Evolutionary conservation across 1,140 invertebrate species (phyloP).

Genomic region (Diachasmimorpha longicaudata): DNA sequence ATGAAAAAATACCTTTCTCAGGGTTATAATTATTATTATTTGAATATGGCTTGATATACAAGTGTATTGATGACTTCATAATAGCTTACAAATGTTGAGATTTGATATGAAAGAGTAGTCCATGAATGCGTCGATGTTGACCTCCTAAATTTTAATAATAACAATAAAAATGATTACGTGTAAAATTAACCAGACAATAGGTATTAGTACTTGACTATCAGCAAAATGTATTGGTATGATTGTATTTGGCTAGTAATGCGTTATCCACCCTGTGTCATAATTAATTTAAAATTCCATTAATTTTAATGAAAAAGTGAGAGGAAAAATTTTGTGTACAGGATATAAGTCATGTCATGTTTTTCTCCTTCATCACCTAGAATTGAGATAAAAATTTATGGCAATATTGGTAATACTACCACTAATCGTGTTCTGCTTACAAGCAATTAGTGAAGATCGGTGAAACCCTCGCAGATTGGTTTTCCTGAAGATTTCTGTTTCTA

Average conservation of each 20-base stretch:
- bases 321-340: neutral
- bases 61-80: neutral
- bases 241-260: too few relatives aligned
- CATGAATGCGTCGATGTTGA: neutral
- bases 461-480: constrained; percentile 60
- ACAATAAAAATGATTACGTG: neutral
- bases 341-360: neutral
- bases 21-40: neutral
- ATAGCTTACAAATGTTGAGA: neutral
- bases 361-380: neutral
- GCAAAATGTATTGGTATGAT: too few relatives aligned
- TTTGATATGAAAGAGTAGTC: neutral
- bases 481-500: constrained; percentile 59
- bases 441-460: constrained; percentile 57
- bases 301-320: neutral
- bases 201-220: neutral
- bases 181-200: constrained; percentile 19
- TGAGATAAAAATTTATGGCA: neutral
- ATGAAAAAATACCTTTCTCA: too few relatives aligned
- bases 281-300: neutral
- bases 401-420: too few relatives aligned
- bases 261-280: neutral
- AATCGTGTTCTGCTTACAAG: too few relatives aligned
- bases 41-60: neutral
- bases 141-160: too few relatives aligned